phyloP scores from a whole-genome alignment of 2,888 invertebrate species.

The Carpatolechia fugitivella region DNA sequence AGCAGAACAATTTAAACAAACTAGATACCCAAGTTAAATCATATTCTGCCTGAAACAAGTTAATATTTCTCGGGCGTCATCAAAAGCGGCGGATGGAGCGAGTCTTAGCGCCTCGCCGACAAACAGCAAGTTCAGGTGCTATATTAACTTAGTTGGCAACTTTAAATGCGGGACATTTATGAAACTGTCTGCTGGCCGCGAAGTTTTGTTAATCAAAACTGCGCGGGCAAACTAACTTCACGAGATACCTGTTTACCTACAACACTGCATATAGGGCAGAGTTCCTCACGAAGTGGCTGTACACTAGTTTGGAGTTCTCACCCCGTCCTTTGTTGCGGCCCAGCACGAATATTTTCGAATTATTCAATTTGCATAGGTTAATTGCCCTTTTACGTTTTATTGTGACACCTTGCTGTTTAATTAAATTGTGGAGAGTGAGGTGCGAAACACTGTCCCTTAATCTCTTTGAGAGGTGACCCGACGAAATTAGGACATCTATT shows the following conservation, averaged over 20 bases:
- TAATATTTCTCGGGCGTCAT: background rate
- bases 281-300: background rate
- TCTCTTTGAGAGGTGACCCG: conserved; percentile 6
- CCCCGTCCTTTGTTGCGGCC: conserved; percentile 48
- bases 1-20: no score
- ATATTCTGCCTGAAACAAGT: no score
- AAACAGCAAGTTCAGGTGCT: conserved; percentile 26
- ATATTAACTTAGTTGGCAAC: conserved; percentile 46
- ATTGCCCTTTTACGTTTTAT: conserved; percentile 44
- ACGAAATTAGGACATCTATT: background rate
- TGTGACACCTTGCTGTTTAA: conserved; percentile 34
- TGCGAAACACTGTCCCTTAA: conserved; percentile 1
- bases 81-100: conserved; percentile 2
- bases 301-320: conserved; percentile 57
- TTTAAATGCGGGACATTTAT: conserved; percentile 56
- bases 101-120: conserved; percentile 6
- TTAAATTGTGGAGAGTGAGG: conserved; percentile 9
- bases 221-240: conserved; percentile 31
- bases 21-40: no score
- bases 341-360: conserved; percentile 58
- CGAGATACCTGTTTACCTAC: background rate
- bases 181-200: conserved; percentile 47
- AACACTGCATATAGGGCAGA: background rate
- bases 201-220: conserved; percentile 70
- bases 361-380: conserved; percentile 62